Conservation (phyloP, 2,797 vertebrate species). For the Dicrostonyx torquatus region DNA sequence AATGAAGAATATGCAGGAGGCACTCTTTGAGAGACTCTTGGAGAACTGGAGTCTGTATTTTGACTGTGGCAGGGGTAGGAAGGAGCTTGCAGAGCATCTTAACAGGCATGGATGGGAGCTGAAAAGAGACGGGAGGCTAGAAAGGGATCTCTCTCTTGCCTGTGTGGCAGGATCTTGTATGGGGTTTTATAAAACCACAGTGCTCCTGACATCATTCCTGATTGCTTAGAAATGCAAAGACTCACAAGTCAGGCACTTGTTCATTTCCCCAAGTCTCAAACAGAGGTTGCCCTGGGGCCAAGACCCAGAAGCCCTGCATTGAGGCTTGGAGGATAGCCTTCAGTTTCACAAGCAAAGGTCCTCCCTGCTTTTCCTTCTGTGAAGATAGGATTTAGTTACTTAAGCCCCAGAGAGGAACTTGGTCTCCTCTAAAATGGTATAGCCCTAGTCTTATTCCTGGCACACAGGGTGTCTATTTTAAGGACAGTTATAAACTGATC, state of each 20-base stretch:
- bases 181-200: not conserved
- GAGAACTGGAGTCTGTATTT: not conserved
- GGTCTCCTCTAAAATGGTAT: not conserved
- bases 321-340: not conserved
- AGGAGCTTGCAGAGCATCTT: not conserved
- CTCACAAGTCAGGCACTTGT: not conserved
- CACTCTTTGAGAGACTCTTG: not conserved
- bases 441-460: not conserved
- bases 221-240: not conserved
- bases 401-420: not conserved
- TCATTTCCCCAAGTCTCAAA: not conserved
- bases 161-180: not conserved
- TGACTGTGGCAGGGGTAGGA: not conserved
- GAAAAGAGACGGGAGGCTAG: not conserved
- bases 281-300: not conserved
- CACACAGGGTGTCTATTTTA: not conserved
- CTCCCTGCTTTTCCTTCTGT: not conserved
- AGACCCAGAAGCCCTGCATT: not conserved
- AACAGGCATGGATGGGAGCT: not conserved
- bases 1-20: conserved; percentile 39
- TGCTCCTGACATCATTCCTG: not conserved
- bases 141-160: not conserved
- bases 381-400: not conserved
- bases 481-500: not conserved
- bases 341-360: not conserved